Base-by-base conservation (phyloP, 2,888 invertebrate species). In the Cerceris rybyensis region DNA sequence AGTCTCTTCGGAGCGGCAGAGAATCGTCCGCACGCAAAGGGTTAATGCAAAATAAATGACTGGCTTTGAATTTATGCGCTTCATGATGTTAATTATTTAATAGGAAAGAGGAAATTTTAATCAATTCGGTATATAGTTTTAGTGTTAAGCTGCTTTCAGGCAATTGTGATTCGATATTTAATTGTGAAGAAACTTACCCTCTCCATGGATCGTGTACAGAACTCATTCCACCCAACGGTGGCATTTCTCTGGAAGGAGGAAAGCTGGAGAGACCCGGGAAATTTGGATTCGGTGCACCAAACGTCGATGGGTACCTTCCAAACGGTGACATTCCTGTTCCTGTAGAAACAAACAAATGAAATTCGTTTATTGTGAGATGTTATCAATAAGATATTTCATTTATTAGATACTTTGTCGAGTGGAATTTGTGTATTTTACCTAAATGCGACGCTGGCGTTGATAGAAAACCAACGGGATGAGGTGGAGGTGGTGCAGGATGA, bases 321-420 rank as follows among this genome's bases (percentile, higher is more conserved):
- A 97, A 97, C 65, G 96, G 97, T 74, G 97, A 96, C 89, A 97
- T 95, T 84, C 96, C 95, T 89, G 95, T 93, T 85, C 94, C 94
- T 93, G 91, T 74, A 88, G 90, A 42, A 50, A 65, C 8, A 39
- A 50, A 5, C 8, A 6, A 42, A 28, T 4, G 28, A 14, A 16
- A 13, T n/a, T 42, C 11, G 17, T 7, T 14, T 17, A 6, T 28
- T 11, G 6, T 17, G 7, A 0, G 7, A 9, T 17, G 13, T 64
- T 63, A 58, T n/a, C 1, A 13, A 16, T 11, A 7, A 16, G 39
- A 11, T 13, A 13, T 0, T 49, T 11, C 11, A 55, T 43, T 28
- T 5, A 5, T n/a, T 17, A 14, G n/a, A 60, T 5, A 0, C 13
- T 11, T 1, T 59, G 59, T 13, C 7, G 7, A 42, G 11, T 41